phyloP scores from a whole-genome alignment of 2,113 vertebrate genomes.

The Emydura subglobosa region DNA sequence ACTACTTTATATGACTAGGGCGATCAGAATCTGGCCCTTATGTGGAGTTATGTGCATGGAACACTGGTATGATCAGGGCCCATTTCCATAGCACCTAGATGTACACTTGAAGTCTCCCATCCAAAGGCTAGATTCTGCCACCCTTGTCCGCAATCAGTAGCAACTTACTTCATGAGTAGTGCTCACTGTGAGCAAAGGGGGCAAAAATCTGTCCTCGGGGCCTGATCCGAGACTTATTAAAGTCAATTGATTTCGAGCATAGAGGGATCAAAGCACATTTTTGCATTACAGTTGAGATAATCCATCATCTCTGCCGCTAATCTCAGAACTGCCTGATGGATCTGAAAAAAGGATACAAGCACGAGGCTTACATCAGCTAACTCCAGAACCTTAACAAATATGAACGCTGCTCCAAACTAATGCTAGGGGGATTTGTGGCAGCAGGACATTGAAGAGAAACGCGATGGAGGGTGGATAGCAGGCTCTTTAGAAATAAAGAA shows the following conservation, averaged over 20 bases:
- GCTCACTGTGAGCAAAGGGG: neutral
- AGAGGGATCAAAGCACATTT: too few species aligned
- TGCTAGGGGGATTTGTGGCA: neutral
- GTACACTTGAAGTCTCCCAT: neutral
- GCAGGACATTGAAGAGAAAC: neutral
- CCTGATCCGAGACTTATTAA: neutral
- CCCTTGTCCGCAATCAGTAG: too few species aligned
- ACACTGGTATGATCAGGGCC: neutral
- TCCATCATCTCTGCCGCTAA: too few species aligned
- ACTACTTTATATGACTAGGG: neutral
- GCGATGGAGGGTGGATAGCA: neutral
- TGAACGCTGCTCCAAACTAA: neutral
- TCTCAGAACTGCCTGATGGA: neutral
- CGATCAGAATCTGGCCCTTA: neutral
- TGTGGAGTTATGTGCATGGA: neutral
- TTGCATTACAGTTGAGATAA: neutral
- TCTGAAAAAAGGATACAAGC: neutral
- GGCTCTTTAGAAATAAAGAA: neutral
- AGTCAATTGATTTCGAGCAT: neutral
- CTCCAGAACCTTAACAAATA: neutral
- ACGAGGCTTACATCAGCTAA: rapidly evolving
- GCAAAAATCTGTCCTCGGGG: neutral
- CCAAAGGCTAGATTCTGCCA: too few species aligned
- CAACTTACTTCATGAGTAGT: too few species aligned
- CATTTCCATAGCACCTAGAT: neutral